Conservation (phyloP, 1,140 invertebrate genomes). For the Temnothorax longispinosus region DNA sequence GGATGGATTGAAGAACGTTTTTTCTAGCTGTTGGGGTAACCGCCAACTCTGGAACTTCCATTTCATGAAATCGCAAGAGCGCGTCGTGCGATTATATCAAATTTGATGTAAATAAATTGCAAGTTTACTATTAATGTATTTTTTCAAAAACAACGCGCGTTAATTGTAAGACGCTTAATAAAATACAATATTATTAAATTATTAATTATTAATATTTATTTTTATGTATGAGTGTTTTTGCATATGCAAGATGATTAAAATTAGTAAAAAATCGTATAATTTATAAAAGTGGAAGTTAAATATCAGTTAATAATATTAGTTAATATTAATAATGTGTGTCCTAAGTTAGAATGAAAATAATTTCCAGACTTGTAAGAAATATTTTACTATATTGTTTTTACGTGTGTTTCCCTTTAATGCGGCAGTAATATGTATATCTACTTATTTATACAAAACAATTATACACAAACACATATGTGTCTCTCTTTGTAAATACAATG, state of each 20-base stretch:
- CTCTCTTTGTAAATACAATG: slow-evolving; percentile 23
- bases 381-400: slow-evolving; percentile 2
- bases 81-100: background rate
- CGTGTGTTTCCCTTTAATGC: slow-evolving; percentile 12
- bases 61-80: slow-evolving; percentile 15
- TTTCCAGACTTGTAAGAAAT: background rate
- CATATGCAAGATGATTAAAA: background rate
- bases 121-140: background rate
- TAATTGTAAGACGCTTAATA: background rate
- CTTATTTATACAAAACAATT: slow-evolving; percentile 34
- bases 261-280: background rate
- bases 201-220: background rate
- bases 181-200: background rate
- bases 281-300: background rate
- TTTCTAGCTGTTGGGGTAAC: slow-evolving; percentile 22
- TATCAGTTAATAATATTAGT: too few species aligned
- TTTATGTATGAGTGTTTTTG: background rate
- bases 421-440: background rate
- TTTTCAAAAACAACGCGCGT: background rate
- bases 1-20: background rate
- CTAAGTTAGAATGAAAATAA: background rate
- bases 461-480: background rate
- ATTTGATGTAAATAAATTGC: slow-evolving; percentile 5
- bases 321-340: background rate
- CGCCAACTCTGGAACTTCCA: background rate